A percentile compares a stretch with the other conserved stretches of the same genome.
Conservation (phyloP, 2,797 vertebrate species). For the Staurois parvus region DNA sequence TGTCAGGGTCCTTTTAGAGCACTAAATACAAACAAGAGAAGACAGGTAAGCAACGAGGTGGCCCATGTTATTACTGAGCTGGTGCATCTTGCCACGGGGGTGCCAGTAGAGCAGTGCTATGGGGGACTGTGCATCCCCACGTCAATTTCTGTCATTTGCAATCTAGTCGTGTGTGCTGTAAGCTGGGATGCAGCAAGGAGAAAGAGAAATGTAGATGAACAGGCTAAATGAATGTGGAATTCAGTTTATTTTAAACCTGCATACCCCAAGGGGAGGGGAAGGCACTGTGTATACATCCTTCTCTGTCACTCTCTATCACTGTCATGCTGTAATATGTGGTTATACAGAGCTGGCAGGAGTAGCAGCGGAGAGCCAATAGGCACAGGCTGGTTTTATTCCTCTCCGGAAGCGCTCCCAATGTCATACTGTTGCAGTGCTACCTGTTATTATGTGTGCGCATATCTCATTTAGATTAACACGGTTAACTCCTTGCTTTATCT, state of each 20-base stretch:
- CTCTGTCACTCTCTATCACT: conserved; percentile 57
- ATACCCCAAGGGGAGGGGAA: conserved; percentile 50
- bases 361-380: not conserved
- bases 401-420: conserved; percentile 31
- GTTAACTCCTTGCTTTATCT: not conserved
- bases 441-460: conserved; percentile 1
- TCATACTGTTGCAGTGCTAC: not conserved
- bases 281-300: conserved; percentile 57
- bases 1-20: conserved; percentile 53
- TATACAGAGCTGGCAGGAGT: conserved; percentile 51
- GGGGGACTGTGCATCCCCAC: conserved; percentile 13
- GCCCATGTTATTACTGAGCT: conserved; percentile 52
- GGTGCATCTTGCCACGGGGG: conserved; percentile 47
- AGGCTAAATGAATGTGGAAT: conserved; percentile 58
- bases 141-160: conserved; percentile 57
- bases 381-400: conserved; percentile 5
- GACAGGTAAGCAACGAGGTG: conserved; percentile 52
- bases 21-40: conserved; percentile 31
- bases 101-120: conserved; percentile 28
- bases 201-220: conserved; percentile 47
- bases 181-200: conserved; percentile 29
- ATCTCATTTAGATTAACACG: not conserved
- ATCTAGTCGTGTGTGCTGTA: conserved; percentile 38
- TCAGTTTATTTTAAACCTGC: conserved; percentile 57
- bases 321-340: conserved; percentile 38